phyloP scores from a whole-genome alignment of 1,140 invertebrate genomes.

The Delia radicum region DNA sequence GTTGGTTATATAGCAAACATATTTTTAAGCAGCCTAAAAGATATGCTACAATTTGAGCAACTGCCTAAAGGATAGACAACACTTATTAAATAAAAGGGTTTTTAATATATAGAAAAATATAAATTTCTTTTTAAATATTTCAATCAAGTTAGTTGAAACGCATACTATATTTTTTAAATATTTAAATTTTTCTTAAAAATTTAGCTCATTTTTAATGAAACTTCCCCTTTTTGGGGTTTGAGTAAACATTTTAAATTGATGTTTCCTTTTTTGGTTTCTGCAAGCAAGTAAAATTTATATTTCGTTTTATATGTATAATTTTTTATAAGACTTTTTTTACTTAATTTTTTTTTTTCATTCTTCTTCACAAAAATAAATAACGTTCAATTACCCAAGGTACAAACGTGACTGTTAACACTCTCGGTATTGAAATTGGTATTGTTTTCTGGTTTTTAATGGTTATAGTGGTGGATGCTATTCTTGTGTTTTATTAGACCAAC shows the following conservation, averaged over 20 bases:
- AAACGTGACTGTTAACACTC: conserved; percentile 9
- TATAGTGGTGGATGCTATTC: neutral
- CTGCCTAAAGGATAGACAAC: too few relatives aligned
- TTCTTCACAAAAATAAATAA: neutral
- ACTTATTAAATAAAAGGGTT: too few relatives aligned
- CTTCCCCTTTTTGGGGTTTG: neutral
- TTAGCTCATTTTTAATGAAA: too few relatives aligned
- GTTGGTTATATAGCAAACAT: too few relatives aligned
- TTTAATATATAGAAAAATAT: too few relatives aligned
- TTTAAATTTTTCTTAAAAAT: neutral
- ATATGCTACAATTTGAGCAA: too few relatives aligned
- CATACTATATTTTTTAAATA: too few relatives aligned
- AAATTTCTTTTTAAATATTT: too few relatives aligned
- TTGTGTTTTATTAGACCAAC: conserved; percentile 1
- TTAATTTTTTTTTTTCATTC: neutral
- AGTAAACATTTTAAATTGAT: neutral
- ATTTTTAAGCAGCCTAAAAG: too few relatives aligned
- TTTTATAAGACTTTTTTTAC: neutral
- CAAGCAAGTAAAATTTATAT: too few relatives aligned
- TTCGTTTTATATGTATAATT: neutral
- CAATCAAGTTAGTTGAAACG: too few relatives aligned
- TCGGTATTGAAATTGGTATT: neutral
- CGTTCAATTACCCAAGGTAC: conserved; percentile 11
- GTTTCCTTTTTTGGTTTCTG: neutral
- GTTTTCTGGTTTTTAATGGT: neutral